Percentiles rank a stretch among this genome's conserved stretches.
Evolutionary conservation across 2,797 vertebrate species (phyloP).

Genomic region (Sus cebifrons): DNA sequence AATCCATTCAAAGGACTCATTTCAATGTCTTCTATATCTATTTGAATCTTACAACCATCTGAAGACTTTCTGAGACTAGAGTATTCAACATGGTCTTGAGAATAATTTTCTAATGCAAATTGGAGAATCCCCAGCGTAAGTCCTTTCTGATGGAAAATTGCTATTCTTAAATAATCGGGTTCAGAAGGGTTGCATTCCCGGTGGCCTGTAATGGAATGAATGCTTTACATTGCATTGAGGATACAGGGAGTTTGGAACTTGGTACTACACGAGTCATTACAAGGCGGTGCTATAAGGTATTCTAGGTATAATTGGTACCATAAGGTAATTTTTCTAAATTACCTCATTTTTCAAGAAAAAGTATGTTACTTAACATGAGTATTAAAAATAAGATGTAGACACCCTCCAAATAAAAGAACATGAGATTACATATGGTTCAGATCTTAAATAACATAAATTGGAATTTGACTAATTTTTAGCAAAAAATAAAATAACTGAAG

Average conservation of each 20-base stretch:
- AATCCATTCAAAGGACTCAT: conserved; percentile 18
- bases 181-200: neutral
- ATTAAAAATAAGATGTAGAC: conserved; percentile 49
- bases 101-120: conserved; percentile 41
- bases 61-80: neutral
- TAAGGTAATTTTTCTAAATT: conserved; percentile 8
- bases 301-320: no score
- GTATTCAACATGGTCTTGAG: conserved; percentile 23
- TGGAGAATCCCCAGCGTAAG: neutral
- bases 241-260: neutral
- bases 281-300: no score
- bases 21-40: neutral
- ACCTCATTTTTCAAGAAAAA: conserved; percentile 52
- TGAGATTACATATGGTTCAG: neutral
- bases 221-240: neutral
- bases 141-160: neutral
- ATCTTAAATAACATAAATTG: conserved; percentile 57
- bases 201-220: neutral
- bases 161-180: conserved; percentile 47
- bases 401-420: conserved; percentile 17
- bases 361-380: neutral
- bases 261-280: neutral
- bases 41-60: conserved; percentile 24
- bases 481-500: conserved; percentile 10
- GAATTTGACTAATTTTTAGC: neutral